These are phyloP conservation scores for Cantharis lateralis DNA, from an alignment of 2,888 invertebrate species.

Conservation along the genomic window DNA sequence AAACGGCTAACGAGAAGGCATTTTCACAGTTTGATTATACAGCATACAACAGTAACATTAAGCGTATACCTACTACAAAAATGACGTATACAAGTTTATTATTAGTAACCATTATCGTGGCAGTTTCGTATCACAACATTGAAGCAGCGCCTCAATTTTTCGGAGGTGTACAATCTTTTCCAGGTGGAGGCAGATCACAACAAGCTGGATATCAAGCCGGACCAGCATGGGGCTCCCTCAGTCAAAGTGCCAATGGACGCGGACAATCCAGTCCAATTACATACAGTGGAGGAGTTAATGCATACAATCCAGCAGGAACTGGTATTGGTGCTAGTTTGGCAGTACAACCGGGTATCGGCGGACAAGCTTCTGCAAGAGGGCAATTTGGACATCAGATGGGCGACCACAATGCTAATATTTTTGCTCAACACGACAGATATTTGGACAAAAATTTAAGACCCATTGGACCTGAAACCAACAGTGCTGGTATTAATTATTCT, in stretches of 20 bases:
- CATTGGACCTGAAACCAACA: constrained; percentile 11
- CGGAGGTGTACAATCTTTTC: constrained; percentile 3
- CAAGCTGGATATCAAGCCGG: constrained; percentile 8
- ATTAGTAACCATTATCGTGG: background rate
- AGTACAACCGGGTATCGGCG: constrained; percentile 12
- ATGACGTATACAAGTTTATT: background rate
- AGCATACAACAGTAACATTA: background rate
- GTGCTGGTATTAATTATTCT: constrained; percentile 5
- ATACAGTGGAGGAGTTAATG: background rate
- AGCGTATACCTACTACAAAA: background rate
- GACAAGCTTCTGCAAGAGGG: constrained; percentile 11
- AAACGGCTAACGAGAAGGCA: background rate
- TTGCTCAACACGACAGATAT: constrained; percentile 12
- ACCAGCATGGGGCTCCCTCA: constrained; percentile 17
- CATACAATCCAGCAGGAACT: background rate
- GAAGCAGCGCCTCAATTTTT: constrained; percentile 4
- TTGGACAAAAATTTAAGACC: constrained; percentile 11
- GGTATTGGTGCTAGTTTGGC: background rate
- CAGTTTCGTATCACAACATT: background rate
- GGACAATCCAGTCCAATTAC: background rate
- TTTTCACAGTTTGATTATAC: background rate
- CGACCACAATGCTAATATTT: constrained; percentile 3
- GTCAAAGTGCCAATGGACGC: background rate
- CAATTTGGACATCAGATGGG: background rate
- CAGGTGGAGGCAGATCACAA: constrained; percentile 3